A percentile compares a stretch with the other conserved stretches of the same genome.
Conservation (phyloP, 2,888 invertebrate genomes). For the Hemaris fuciformis region DNA sequence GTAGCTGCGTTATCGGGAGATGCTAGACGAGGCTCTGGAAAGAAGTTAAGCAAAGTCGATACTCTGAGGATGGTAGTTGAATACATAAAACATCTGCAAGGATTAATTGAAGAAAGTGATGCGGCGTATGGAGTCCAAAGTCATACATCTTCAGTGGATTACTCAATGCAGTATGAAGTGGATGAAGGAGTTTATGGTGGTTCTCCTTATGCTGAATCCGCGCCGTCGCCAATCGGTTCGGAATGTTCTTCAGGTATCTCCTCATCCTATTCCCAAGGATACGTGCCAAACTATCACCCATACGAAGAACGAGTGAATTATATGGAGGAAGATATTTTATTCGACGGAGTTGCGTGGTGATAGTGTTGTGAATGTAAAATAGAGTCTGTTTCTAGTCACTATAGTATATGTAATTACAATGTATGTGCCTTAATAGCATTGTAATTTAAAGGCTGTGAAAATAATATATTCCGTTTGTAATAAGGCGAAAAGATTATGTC, state of each 20-base stretch:
- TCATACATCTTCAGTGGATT: constrained; percentile 31
- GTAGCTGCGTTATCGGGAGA: constrained; percentile 84
- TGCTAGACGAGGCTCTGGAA: constrained; percentile 88
- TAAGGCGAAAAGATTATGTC: neutral
- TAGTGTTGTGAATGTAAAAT: constrained; percentile 79
- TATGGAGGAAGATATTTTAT: constrained; percentile 91
- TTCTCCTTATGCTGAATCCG: constrained; percentile 72
- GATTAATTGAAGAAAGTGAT: constrained; percentile 87
- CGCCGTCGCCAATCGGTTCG: constrained; percentile 87
- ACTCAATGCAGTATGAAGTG: constrained; percentile 41
- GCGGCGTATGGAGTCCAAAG: constrained; percentile 62
- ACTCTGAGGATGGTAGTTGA: constrained; percentile 94
- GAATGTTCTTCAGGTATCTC: constrained; percentile 83
- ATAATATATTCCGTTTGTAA: constrained; percentile 20
- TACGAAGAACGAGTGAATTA: constrained; percentile 75
- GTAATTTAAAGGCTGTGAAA: constrained; percentile 28
- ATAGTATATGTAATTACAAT: constrained; percentile 16
- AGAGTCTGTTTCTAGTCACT: constrained; percentile 51
- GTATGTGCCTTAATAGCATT: neutral
- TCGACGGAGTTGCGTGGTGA: constrained; percentile 92
- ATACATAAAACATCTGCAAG: constrained; percentile 91
- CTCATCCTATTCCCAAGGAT: constrained; percentile 58
- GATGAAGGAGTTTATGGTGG: constrained; percentile 66
- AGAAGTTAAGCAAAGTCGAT: constrained; percentile 95
- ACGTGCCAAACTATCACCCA: constrained; percentile 36